A percentile compares a stretch with the other conserved stretches of the same genome.
Conservation (phyloP, 2,113 vertebrate species). For the Gymnorhina tibicen region DNA sequence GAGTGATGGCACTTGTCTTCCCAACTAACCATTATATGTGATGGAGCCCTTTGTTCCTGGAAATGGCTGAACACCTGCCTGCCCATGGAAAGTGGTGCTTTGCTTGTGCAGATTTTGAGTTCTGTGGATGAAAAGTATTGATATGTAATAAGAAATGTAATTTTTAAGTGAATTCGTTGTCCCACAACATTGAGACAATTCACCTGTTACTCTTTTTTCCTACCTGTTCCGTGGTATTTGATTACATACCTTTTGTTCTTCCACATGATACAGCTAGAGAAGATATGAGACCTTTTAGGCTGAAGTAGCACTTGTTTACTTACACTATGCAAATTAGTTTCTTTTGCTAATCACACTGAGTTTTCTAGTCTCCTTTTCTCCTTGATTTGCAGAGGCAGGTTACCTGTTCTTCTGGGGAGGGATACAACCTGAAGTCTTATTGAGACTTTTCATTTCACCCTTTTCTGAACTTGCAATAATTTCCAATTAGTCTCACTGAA, state of each 20-base stretch:
- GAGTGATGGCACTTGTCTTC: not conserved
- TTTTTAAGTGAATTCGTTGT: not conserved
- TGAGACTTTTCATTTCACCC: not conserved
- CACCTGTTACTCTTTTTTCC: not conserved
- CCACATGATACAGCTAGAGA: not conserved
- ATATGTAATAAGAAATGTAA: not conserved
- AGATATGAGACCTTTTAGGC: not conserved
- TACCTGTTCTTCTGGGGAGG: not conserved
- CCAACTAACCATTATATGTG: not conserved
- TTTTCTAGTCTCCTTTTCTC: not conserved
- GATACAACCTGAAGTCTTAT: not conserved
- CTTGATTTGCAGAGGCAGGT: not conserved
- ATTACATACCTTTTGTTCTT: not conserved
- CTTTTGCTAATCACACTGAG: not conserved
- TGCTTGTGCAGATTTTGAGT: not conserved
- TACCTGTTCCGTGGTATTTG: fast-evolving
- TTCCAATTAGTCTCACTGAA: not conserved
- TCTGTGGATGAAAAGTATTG: not conserved
- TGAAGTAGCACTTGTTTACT: not conserved
- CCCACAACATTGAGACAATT: not conserved
- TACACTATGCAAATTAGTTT: not conserved
- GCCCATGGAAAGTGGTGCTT: not conserved
- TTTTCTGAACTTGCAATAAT: not conserved
- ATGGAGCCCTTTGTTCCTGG: not conserved
- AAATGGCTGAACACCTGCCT: not conserved